Percentiles rank a stretch among this genome's conserved stretches.
These are phyloP conservation scores for Polia nebulosa DNA, from an alignment of 2,888 invertebrate species.

Conservation along the genomic window DNA sequence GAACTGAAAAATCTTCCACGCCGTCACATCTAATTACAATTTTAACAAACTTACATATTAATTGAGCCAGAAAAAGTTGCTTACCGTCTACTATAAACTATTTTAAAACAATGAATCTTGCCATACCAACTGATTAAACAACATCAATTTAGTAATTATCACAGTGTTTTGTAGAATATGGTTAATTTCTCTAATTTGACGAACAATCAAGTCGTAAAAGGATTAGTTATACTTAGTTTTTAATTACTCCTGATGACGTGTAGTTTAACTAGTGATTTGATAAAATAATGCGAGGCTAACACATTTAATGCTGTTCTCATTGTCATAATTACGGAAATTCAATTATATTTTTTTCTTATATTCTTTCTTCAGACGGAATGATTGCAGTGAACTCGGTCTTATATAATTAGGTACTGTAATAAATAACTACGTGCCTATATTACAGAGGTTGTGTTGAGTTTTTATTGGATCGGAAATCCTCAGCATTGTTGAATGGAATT, in stretches of 20 bases:
- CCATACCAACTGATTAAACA: constrained; percentile 54
- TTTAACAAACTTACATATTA: neutral
- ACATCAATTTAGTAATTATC: constrained; percentile 75
- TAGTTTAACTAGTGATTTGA: constrained; percentile 11
- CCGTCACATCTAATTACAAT: neutral
- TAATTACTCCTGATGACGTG: constrained; percentile 46
- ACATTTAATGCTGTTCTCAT: constrained; percentile 25
- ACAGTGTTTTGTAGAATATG: constrained; percentile 61
- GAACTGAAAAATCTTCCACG: neutral
- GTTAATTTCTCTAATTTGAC: constrained; percentile 66
- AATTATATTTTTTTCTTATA: constrained; percentile 15
- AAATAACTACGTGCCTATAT: constrained; percentile 15
- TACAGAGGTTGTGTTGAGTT: constrained; percentile 7
- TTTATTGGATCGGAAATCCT: constrained; percentile 19
- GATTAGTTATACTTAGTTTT: constrained; percentile 45
- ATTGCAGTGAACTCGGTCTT: constrained; percentile 16
- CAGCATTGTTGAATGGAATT: constrained; percentile 31
- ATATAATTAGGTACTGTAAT: constrained; percentile 38
- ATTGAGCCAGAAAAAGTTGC: neutral
- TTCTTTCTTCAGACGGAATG: constrained; percentile 13
- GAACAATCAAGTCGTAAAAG: constrained; percentile 59
- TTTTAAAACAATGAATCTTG: constrained; percentile 24
- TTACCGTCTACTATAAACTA: neutral
- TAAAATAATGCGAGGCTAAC: constrained; percentile 14
- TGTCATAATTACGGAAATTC: constrained; percentile 36